A percentile compares a stretch with the other conserved stretches of the same genome.
These are phyloP conservation scores for Ecliptopera silaceata DNA, from an alignment of 2,888 invertebrate genomes.

Conservation along the genomic window DNA sequence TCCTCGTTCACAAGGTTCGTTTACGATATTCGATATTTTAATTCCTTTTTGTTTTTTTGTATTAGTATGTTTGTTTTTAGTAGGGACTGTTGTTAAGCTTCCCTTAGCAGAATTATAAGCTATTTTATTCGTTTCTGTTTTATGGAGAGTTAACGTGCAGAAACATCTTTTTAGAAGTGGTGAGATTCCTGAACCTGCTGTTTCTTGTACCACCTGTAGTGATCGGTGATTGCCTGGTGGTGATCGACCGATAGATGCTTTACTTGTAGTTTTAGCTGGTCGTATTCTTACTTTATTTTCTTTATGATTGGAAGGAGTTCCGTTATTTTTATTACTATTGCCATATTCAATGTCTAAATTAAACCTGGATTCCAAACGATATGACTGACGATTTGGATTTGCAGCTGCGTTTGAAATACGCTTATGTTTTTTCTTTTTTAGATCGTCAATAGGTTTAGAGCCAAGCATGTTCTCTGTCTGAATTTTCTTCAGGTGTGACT, in stretches of 20 bases:
- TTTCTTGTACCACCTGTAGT: conserved; percentile 21
- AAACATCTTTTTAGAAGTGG: conserved; percentile 43
- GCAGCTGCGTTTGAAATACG: conserved; percentile 1
- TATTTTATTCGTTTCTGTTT: conserved; percentile 13
- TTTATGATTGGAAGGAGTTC: not conserved
- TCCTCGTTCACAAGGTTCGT: conserved; percentile 34
- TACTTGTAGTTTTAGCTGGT: conserved; percentile 6
- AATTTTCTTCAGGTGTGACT: conserved; percentile 6
- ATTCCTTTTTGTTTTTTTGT: conserved; percentile 10
- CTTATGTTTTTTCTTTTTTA: conserved; percentile 4
- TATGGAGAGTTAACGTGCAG: conserved; percentile 39
- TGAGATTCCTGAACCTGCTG: conserved; percentile 32
- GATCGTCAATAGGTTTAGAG: not conserved
- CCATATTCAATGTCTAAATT: conserved; percentile 37
- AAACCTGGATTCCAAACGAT: conserved; percentile 35
- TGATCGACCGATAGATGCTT: conserved; percentile 1
- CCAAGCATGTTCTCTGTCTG: conserved; percentile 3
- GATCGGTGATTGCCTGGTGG: conserved; percentile 4
- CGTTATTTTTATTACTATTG: not conserved
- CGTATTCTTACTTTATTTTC: conserved; percentile 2
- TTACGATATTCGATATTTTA: conserved; percentile 13
- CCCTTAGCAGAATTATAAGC: not conserved
- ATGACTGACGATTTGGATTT: conserved; percentile 24
- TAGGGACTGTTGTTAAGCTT: not conserved
- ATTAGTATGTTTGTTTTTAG: not conserved